phyloP scores from a whole-genome alignment of 1,140 invertebrate species.

The Lepeophtheirus salmonis region DNA sequence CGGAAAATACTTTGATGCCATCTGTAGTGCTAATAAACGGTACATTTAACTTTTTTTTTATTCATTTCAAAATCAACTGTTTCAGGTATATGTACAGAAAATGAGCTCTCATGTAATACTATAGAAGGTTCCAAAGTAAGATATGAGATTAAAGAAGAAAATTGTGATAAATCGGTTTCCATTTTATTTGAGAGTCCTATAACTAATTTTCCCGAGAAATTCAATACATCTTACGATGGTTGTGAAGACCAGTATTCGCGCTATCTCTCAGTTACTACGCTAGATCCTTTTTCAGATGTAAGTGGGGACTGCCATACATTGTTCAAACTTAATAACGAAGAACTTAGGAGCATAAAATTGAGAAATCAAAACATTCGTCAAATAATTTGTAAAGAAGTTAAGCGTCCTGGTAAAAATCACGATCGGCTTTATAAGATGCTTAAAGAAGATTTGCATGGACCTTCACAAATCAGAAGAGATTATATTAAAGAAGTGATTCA shows the following conservation, averaged over 20 bases:
- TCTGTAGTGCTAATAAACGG: too few species aligned
- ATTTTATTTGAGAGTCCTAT: too few species aligned
- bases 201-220: too few species aligned
- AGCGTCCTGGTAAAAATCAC: conserved; percentile 40
- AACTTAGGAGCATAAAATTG: conserved; percentile 19
- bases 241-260: not conserved
- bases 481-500: conserved; percentile 52
- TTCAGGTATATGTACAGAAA: too few species aligned
- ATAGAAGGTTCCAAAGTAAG: too few species aligned
- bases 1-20: too few species aligned
- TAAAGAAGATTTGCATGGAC: conserved; percentile 47
- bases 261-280: not conserved
- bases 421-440: conserved; percentile 45
- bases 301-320: not conserved
- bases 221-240: not conserved
- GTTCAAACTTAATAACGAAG: conserved; percentile 3
- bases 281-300: not conserved
- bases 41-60: too few species aligned
- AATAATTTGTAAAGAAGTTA: conserved; percentile 17
- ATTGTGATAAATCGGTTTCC: too few species aligned
- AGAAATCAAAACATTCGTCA: conserved; percentile 19
- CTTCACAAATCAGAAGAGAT: conserved; percentile 41
- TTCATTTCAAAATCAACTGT: too few species aligned
- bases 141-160: too few species aligned
- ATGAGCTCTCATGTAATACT: too few species aligned